Base-by-base conservation (phyloP, 2,113 vertebrate species). In the Motacilla tschutschensis region DNA sequence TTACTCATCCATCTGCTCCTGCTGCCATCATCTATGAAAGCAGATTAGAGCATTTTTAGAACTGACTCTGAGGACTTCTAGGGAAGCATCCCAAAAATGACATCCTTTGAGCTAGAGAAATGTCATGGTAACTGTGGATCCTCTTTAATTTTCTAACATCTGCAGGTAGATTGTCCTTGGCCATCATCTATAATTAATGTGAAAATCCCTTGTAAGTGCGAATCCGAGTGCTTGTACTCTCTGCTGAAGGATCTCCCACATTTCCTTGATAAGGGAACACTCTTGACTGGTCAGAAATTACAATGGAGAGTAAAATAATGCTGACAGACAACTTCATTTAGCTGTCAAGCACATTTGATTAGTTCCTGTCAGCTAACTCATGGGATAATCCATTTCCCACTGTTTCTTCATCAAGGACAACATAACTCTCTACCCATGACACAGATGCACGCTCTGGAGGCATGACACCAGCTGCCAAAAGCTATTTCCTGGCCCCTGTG, bases 241-340 rank as follows among this genome's bases (percentile, higher is more conserved):
- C 74, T 78, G 65, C 46, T 78, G 57, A 60, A 83, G 48, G 44
- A 80, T 62, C 35, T 76, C 46, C 79, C 73, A 54, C 28, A 29
- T 38, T 89, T 91, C 48, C 62, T 33, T 83, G 57, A 75, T 40
- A 73, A 64, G 17, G 22, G 58, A 94, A 87, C 8, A 9, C 15
- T 90, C 89, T 81, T 79, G 80, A 64, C 43, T 70, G 65, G 72
- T 70, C 57, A 87, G 76, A 93, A 90, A 91, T 90, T 31, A 91
- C 46, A 85, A 87, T 10, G 35, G 25, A 51, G 59, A 47, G 51
- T 48, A 76, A 95, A 94, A 88, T 84, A 83, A 82, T 9, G 31
- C 87, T 81, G 79, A 66, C n/a, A 31, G 50, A 51, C 75, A 90
- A 91, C 91, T 95, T 93, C 64, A 93, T 90, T 94, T 70, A 92